Conservation (phyloP, 2,888 invertebrate genomes). For the Mesorhabditis spiculigera region DNA sequence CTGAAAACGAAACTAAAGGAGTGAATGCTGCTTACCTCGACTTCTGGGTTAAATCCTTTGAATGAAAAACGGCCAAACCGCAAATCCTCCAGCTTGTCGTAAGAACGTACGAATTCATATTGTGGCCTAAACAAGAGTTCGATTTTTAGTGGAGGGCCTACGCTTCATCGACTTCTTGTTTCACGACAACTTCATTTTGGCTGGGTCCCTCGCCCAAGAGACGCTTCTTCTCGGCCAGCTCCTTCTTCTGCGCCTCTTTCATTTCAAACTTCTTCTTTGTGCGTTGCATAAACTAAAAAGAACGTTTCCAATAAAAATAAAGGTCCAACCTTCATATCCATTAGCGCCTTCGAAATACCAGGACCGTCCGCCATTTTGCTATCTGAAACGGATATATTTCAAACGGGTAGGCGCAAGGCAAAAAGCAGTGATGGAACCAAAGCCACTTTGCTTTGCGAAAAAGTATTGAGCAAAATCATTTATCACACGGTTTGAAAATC, state of each 20-base stretch:
- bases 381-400: too few relatives aligned
- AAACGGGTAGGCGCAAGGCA: too few relatives aligned
- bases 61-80: conserved; percentile 82
- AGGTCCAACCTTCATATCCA: conserved; percentile 6
- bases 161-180: conserved; percentile 7
- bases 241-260: conserved; percentile 22
- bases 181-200: conserved; percentile 5
- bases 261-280: conserved; percentile 30
- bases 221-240: conserved; percentile 16
- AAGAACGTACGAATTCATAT: conserved; percentile 64
- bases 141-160: background rate
- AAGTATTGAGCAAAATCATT: too few relatives aligned
- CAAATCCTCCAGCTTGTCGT: conserved; percentile 74
- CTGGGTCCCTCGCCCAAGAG: conserved; percentile 1
- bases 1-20: conserved; percentile 19
- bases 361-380: too few relatives aligned
- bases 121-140: conserved; percentile 7
- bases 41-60: conserved; percentile 86
- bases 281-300: conserved; percentile 40
- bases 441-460: too few relatives aligned
- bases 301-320: conserved; percentile 5
- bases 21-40: conserved; percentile 67
- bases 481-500: background rate
- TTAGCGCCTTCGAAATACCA: background rate
- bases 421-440: too few relatives aligned